Conservation (phyloP, 1,140 invertebrate species). For the Lucilia sericata region DNA sequence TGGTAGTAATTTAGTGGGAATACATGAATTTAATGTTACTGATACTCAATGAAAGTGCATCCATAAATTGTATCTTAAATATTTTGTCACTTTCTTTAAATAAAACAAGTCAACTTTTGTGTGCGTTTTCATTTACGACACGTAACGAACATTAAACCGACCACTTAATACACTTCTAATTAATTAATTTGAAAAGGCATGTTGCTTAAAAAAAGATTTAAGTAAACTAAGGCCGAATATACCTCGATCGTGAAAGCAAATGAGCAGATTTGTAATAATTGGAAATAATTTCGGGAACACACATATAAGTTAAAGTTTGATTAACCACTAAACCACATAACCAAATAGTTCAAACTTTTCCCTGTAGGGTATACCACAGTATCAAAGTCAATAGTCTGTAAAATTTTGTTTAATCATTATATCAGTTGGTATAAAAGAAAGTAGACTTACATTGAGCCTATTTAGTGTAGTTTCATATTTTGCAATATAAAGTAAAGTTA, state of each 20-base stretch:
- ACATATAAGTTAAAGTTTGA: too few relatives aligned
- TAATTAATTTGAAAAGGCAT: not conserved
- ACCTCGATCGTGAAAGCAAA: too few relatives aligned
- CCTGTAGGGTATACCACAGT: not conserved
- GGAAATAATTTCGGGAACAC: too few relatives aligned
- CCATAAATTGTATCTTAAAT: constrained; percentile 41
- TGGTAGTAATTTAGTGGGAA: not conserved
- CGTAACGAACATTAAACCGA: not conserved
- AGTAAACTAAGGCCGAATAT: too few relatives aligned
- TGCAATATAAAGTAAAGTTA: constrained; percentile 2
- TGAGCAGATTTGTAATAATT: too few relatives aligned
- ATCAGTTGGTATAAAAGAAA: constrained; percentile 37
- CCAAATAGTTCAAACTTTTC: not conserved
- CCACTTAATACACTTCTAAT: not conserved
- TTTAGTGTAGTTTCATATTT: constrained; percentile 8
- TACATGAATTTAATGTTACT: not conserved
- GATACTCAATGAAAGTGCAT: constrained; percentile 40
- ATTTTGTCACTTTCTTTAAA: constrained; percentile 36
- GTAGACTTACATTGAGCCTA: not conserved
- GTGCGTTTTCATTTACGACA: too few relatives aligned
- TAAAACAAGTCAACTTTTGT: constrained; percentile 14
- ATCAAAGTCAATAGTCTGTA: constrained; percentile 27
- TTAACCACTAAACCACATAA: too few relatives aligned
- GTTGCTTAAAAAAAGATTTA: too few relatives aligned
- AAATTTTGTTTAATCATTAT: not conserved